phyloP scores from a whole-genome alignment of 2,888 invertebrate species.

The Pristionchus entomophagus region DNA sequence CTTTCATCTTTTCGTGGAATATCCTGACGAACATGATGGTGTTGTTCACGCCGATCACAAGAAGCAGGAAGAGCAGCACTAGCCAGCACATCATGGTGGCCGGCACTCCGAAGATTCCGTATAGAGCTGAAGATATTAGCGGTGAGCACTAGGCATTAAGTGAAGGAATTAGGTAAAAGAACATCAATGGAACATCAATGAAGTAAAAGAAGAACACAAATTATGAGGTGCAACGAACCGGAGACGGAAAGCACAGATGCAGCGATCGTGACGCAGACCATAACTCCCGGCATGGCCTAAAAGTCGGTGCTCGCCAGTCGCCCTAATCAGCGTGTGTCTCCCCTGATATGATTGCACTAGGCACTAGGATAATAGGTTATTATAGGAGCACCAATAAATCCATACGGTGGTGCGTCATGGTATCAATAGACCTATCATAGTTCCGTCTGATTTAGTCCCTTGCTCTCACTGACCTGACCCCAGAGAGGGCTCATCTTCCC shows the following conservation, averaged over 20 bases:
- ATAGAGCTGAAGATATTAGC: not conserved
- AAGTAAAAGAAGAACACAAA: not conserved
- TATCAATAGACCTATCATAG: too few species aligned
- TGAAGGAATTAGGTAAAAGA: not conserved
- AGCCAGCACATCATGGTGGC: slow-evolving; percentile 44
- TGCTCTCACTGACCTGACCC: not conserved
- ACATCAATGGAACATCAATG: too few species aligned
- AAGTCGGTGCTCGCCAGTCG: too few species aligned
- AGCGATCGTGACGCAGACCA: slow-evolving; percentile 89
- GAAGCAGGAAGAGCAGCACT: slow-evolving; percentile 93
- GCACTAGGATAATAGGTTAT: too few species aligned
- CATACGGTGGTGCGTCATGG: too few species aligned
- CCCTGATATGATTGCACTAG: too few species aligned
- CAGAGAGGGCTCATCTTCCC: not conserved
- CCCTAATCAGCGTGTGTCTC: too few species aligned
- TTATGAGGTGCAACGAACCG: not conserved
- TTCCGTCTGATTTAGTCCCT: not conserved
- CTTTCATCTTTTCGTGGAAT: slow-evolving; percentile 79
- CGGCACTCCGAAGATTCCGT: not conserved
- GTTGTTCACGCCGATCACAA: slow-evolving; percentile 96
- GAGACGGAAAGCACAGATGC: slow-evolving; percentile 83
- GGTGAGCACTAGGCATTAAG: not conserved
- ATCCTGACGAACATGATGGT: slow-evolving; percentile 95
- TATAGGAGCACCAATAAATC: too few species aligned
- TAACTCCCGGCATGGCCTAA: slow-evolving; percentile 87